Evolutionary conservation across 2,888 invertebrate genomes (phyloP), one percentile per base, ranked within the genome.

Genomic region (Glyphotaelius pellucidus): DNA sequence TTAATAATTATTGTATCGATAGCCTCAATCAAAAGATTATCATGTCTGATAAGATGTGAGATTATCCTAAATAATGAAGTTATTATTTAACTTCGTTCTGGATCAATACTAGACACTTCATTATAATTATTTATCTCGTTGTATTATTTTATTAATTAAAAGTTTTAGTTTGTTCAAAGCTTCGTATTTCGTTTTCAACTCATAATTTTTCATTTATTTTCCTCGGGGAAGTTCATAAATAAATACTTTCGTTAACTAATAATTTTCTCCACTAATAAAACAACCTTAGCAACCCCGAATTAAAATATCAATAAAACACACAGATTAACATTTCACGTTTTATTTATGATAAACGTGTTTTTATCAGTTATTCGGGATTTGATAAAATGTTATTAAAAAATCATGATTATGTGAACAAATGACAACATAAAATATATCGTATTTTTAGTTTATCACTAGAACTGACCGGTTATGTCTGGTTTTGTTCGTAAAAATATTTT

Each of bases 321-420:
- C 67, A 67, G 67, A 67, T 67, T 67, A 67, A 67, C 25, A 67
- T 25, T 67, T 67, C 25, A 2, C n/a, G 67, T 67, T 67, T n/a
- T 67, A 67, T 67, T 67, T 67, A n/a, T 67, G 67, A 67, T 67
- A 67, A 67, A 67, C 67, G 67, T 67, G 67, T 67, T n/a, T 67
- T 67, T 67, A 67, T 67, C 67, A n/a, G n/a, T 67, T 67, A 25
- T 67, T 9, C 67, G 25, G 67, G 67, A 67, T 25, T 67, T 67
- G 9, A 25, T 67, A 67, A 67, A 67, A 67, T 52, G 52, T 52
- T 19, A 19, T 52, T 19, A 52, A 52, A 52, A 52, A 52, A 52
- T 25, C 25, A 67, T 67, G 67, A 67, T 67, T 67, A 67, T 25
- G 7, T 67, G 67, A 19, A 67, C 25, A 5, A 67, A 67, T 67